Base-by-base conservation (phyloP, 2,888 invertebrate genomes). In the Leucophenga maculata region DNA sequence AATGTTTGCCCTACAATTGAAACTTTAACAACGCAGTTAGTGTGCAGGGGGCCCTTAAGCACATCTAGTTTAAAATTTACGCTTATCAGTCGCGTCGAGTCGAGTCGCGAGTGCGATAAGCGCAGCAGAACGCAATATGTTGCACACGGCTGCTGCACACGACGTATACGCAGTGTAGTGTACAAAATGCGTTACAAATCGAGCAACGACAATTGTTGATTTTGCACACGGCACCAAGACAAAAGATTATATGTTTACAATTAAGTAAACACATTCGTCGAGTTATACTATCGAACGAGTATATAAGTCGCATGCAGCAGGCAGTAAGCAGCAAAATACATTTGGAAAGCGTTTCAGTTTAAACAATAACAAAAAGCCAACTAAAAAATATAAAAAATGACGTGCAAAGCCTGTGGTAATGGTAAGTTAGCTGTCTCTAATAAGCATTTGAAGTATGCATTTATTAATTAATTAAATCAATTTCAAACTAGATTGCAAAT, bases 341-440 rank as follows among this genome's bases (percentile, higher is more conserved):
- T 66, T 66, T n/a, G 2, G 55, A 55, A 11, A 20, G 20, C 26
- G 6, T 39, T 57, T 26, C n/a, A n/a, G n/a, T n/a, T 62, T 69
- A 55, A 66, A 52, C 57, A 22, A 48, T 46, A 67, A 18, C 46
- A 31, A 74, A 64, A 74, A 72, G 72, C 68, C 71, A 68, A 71
- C 69, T 69, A 71, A 39, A 39, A 39, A 9, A 11, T 6, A 39
- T 11, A 72, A 13, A 82, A 73, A 72, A 82, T 82, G 81, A 75
- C 64, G 18, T 82, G 81, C 82, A 80, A 82, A 65, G 80, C 75
- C 65, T 82, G 82, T 67, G 75, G 69, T 67, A 78, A 72, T 32
- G 74, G 81, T 83, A 70, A 78, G 80, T 77, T 3, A 4, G 6
- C 50, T 16, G 13, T 50, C 3, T 8, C 13, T n/a, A n/a, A 1